phyloP scores from a whole-genome alignment of 2,797 vertebrate species.

The Carcharodon carcharias region DNA sequence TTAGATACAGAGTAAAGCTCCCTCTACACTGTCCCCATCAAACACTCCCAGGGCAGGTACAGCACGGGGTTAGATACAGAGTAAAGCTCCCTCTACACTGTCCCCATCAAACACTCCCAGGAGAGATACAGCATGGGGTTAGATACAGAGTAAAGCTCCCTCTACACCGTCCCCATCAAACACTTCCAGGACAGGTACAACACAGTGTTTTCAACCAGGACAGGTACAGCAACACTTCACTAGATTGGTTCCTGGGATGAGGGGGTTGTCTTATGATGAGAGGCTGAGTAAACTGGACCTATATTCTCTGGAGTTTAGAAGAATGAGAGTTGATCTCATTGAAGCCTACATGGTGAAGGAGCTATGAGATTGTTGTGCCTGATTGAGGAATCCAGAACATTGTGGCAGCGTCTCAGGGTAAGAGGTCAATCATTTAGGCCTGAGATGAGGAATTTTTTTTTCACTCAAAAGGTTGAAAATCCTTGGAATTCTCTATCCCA shows the following conservation, averaged over 20 bases:
- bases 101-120: no score
- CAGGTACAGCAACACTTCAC: background rate
- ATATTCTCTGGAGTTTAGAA: no score
- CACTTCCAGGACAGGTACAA: no score
- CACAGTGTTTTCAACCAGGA: background rate
- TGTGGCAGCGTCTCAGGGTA: background rate
- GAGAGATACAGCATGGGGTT: no score
- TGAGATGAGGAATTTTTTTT: background rate
- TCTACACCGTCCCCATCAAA: no score
- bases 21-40: background rate
- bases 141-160: no score
- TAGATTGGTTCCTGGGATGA: no score
- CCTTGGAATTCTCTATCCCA: background rate
- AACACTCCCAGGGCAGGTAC: background rate
- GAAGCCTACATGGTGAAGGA: no score
- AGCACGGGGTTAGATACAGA: background rate
- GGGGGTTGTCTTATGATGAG: no score
- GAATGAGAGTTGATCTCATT: no score
- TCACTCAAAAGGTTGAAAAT: background rate
- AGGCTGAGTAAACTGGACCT: no score
- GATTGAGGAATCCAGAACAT: background rate
- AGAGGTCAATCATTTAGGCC: background rate
- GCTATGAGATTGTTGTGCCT: background rate
- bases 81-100: background rate
- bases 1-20: background rate